A percentile compares a stretch with the other conserved stretches of the same genome.
phyloP scores from a whole-genome alignment of 2,888 invertebrate genomes.

The Eumerus sabulonum region DNA sequence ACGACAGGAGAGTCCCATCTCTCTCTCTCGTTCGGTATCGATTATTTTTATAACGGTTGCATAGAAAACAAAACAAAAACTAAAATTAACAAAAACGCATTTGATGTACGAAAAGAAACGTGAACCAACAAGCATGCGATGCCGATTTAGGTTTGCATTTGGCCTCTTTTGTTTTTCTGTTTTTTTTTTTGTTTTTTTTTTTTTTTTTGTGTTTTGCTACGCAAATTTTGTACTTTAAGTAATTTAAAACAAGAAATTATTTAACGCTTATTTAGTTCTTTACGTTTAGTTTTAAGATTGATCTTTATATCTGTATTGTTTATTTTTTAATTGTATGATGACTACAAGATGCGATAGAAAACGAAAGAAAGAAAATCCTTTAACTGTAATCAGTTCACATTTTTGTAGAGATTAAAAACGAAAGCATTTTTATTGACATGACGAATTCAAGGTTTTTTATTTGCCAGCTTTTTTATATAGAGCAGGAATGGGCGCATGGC shows the following conservation, averaged over 20 bases:
- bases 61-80: slow-evolving; percentile 22
- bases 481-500: too few relatives aligned
- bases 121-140: too few relatives aligned
- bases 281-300: slow-evolving; percentile 63
- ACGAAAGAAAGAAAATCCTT: slow-evolving; percentile 26
- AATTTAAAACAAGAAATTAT: slow-evolving; percentile 58
- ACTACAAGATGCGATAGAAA: slow-evolving; percentile 17
- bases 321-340: slow-evolving; percentile 43
- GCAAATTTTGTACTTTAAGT: slow-evolving; percentile 66
- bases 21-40: too few relatives aligned
- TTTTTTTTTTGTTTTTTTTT: slow-evolving; percentile 32
- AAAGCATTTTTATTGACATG: slow-evolving; percentile 61
- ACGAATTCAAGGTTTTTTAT: slow-evolving; percentile 41
- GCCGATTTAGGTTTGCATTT: slow-evolving; percentile 47
- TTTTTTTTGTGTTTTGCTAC: slow-evolving; percentile 52
- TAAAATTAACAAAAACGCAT: slow-evolving; percentile 29
- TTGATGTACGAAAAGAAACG: not conserved
- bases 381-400: slow-evolving; percentile 45
- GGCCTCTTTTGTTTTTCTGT: too few relatives aligned
- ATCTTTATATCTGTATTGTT: slow-evolving; percentile 41
- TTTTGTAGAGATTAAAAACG: slow-evolving; percentile 57
- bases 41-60: slow-evolving; percentile 4
- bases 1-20: not conserved
- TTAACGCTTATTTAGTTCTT: slow-evolving; percentile 67
- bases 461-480: too few relatives aligned